Percentiles rank a stretch among this genome's conserved stretches.
Evolutionary conservation across 37 sponge, comb jelly and placozoan genomes (phyloP).

Genomic region (Petrosia ficiformis): DNA sequence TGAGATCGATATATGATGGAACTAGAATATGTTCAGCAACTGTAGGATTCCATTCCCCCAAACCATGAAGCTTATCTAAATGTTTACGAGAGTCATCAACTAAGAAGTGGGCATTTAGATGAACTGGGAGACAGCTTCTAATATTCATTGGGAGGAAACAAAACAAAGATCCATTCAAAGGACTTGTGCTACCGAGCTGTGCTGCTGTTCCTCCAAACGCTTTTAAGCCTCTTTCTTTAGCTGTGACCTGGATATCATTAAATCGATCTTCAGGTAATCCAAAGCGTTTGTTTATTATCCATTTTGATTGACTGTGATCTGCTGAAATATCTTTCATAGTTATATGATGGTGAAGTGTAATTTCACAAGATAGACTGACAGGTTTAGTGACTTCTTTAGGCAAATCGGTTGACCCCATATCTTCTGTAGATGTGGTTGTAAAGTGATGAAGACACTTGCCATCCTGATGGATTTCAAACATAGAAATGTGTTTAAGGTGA

Average conservation of each 20-base stretch:
- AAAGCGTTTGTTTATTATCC: conserved; percentile 7
- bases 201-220: conserved; percentile 69
- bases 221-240: conserved; percentile 8
- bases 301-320: conserved; percentile 8
- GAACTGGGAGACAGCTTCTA: conserved; percentile 50
- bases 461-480: conserved; percentile 40
- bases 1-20: conserved; percentile 39
- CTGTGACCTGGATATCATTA: not conserved
- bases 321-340: too few relatives aligned
- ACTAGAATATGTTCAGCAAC: conserved; percentile 18
- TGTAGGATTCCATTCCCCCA: conserved; percentile 39
- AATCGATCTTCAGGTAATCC: not conserved
- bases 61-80: conserved; percentile 14
- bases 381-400: conserved; percentile 5
- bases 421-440: conserved; percentile 9
- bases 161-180: conserved; percentile 7
- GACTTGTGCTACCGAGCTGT: not conserved
- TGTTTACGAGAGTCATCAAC: conserved; percentile 73
- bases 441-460: conserved; percentile 27
- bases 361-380: not conserved
- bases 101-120: conserved; percentile 68
- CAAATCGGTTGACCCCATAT: not conserved
- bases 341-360: too few relatives aligned
- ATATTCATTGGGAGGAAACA: conserved; percentile 62
- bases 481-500: conserved; percentile 43